phyloP scores from a whole-genome alignment of 2,113 vertebrate species.

The Perca schrenkii region DNA sequence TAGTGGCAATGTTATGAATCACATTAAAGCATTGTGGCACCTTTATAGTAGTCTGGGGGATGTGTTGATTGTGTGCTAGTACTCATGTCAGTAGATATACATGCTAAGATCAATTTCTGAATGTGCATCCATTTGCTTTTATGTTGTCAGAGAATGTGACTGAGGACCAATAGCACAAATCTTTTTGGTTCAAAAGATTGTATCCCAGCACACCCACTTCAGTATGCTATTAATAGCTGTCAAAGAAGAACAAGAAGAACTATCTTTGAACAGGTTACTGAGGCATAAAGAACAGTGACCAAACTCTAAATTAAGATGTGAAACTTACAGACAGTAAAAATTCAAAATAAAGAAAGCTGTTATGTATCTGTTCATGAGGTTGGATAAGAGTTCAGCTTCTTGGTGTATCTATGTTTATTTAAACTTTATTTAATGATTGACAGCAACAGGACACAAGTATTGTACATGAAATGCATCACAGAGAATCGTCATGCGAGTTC shows the following conservation, averaged over 20 bases:
- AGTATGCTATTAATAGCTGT: constrained; percentile 21
- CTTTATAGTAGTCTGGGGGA: constrained; percentile 72
- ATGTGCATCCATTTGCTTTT: constrained; percentile 49
- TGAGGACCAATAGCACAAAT: constrained; percentile 59
- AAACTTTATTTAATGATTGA: constrained; percentile 19
- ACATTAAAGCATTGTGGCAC: constrained; percentile 80
- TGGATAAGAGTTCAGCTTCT: not conserved
- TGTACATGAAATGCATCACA: constrained; percentile 46
- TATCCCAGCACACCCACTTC: constrained; percentile 5
- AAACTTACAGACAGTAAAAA: not conserved
- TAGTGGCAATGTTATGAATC: constrained; percentile 76
- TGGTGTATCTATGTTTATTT: constrained; percentile 24
- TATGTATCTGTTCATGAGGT: not conserved
- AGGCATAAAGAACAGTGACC: not conserved
- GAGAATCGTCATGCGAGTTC: constrained; percentile 25
- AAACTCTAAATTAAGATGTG: constrained; percentile 3
- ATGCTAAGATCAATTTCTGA: constrained; percentile 30
- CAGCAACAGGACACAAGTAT: constrained; percentile 20
- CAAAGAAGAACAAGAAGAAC: not conserved
- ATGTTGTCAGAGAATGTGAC: constrained; percentile 38
- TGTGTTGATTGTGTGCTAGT: constrained; percentile 64
- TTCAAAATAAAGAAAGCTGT: not conserved
- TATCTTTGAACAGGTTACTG: not conserved
- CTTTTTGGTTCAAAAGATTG: constrained; percentile 14
- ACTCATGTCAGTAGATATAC: constrained; percentile 43